phyloP scores from a whole-genome alignment of 2,797 vertebrate species.

The Chelidonichthys spinosus region DNA sequence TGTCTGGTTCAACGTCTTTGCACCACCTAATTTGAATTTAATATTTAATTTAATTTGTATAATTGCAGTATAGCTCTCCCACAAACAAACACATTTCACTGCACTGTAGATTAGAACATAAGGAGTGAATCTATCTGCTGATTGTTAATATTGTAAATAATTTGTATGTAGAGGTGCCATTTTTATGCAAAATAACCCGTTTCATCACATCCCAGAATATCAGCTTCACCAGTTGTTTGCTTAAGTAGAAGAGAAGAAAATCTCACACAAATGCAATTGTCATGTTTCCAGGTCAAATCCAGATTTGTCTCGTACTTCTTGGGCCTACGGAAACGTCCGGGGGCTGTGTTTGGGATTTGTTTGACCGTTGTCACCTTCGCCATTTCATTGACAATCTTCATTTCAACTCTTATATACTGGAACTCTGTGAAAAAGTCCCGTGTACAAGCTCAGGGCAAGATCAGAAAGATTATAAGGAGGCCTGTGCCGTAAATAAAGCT shows the following conservation, averaged over 20 bases:
- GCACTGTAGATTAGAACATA: too few species aligned
- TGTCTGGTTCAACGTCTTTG: too few species aligned
- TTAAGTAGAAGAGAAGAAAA: not conserved
- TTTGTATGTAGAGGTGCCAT: not conserved
- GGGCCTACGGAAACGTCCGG: slow-evolving; percentile 90
- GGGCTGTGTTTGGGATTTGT: slow-evolving; percentile 92
- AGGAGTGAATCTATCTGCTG: not conserved
- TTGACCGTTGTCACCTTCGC: slow-evolving; percentile 85
- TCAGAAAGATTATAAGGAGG: slow-evolving; percentile 93
- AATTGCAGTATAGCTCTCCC: not conserved
- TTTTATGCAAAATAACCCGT: not conserved
- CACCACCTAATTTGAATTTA: too few species aligned
- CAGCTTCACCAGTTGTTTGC: slow-evolving; percentile 1
- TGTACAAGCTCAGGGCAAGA: slow-evolving; percentile 90
- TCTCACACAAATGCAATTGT: slow-evolving; percentile 67
- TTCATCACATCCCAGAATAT: not conserved
- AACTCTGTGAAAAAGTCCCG: slow-evolving; percentile 92
- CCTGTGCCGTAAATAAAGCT: slow-evolving; percentile 75
- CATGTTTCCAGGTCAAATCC: slow-evolving; percentile 92
- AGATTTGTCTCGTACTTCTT: slow-evolving; percentile 91
- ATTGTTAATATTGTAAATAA: too few species aligned
- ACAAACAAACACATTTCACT: not conserved
- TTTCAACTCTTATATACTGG: slow-evolving; percentile 92
- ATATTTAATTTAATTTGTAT: not conserved
- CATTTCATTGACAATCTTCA: slow-evolving; percentile 89